These are phyloP conservation scores for Drosophila setifemur DNA, from an alignment of 1,140 invertebrate genomes.

Conservation along the genomic window DNA sequence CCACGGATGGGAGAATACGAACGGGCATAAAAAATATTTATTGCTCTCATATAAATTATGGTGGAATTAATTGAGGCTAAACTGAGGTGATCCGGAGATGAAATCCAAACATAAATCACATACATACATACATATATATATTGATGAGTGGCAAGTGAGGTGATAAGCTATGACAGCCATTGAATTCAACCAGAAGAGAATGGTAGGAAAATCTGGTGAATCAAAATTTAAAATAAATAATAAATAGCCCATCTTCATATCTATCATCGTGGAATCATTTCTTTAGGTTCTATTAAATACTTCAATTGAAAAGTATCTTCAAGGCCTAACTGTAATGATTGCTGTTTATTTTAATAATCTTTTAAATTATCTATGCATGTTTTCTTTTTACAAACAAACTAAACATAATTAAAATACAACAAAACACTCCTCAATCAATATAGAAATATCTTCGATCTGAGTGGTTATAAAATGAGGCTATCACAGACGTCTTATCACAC, in stretches of 20 bases:
- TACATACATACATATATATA: background rate
- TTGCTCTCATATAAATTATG: conserved; percentile 38
- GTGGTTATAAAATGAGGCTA: conserved; percentile 9
- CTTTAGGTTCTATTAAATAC: too few species aligned
- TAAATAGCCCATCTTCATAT: background rate
- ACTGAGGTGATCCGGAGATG: conserved; percentile 12
- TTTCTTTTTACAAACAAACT: background rate
- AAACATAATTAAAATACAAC: background rate
- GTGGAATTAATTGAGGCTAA: conserved; percentile 41
- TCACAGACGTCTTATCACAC: conserved; percentile 5
- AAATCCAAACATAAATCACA: conserved; percentile 10
- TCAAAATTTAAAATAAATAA: background rate
- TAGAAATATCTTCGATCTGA: background rate
- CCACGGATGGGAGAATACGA: conserved; percentile 27
- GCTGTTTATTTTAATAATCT: too few species aligned
- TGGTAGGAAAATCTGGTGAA: too few species aligned
- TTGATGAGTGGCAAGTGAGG: conserved; percentile 17
- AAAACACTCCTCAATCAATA: background rate
- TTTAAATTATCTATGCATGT: too few species aligned
- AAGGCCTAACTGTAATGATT: too few species aligned
- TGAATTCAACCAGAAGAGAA: background rate
- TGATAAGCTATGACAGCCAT: background rate
- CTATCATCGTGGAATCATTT: too few species aligned
- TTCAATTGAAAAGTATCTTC: too few species aligned
- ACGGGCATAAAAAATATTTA: conserved; percentile 39